phyloP scores from a whole-genome alignment of 1,140 invertebrate species.

The Bombus waltoni region DNA sequence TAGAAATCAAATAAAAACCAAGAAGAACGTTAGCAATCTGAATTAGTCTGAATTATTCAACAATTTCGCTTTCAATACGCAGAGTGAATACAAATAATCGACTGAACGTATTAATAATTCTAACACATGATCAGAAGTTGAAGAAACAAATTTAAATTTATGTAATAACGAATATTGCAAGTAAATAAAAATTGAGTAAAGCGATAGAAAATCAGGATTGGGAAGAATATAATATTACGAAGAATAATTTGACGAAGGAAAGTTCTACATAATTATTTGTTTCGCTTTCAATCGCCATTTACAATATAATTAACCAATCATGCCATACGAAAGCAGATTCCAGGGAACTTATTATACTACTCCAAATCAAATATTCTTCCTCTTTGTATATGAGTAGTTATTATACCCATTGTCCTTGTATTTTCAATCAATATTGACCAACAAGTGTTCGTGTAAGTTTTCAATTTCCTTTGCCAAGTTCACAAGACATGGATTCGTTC shows the following conservation, averaged over 20 bases:
- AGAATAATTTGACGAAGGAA: no score
- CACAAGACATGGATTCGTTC: background rate
- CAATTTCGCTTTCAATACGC: background rate
- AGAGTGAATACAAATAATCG: background rate
- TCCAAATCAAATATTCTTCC: background rate
- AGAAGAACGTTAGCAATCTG: background rate
- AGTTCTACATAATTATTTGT: no score
- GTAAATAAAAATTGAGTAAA: no score
- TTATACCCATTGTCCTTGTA: no score
- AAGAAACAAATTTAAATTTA: no score
- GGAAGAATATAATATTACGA: no score
- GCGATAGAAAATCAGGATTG: no score
- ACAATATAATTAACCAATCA: background rate
- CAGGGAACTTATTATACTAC: background rate
- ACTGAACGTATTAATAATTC: background rate
- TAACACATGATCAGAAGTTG: background rate
- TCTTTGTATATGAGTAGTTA: no score
- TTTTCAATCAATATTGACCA: background rate
- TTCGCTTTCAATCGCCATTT: no score
- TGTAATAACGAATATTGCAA: no score
- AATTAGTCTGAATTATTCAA: background rate
- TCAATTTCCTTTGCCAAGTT: background rate
- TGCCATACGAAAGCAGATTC: background rate
- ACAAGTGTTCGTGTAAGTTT: background rate
- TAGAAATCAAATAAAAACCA: background rate